Base-by-base conservation (phyloP, 2,113 vertebrate species). In the Cromileptes altivelis region DNA sequence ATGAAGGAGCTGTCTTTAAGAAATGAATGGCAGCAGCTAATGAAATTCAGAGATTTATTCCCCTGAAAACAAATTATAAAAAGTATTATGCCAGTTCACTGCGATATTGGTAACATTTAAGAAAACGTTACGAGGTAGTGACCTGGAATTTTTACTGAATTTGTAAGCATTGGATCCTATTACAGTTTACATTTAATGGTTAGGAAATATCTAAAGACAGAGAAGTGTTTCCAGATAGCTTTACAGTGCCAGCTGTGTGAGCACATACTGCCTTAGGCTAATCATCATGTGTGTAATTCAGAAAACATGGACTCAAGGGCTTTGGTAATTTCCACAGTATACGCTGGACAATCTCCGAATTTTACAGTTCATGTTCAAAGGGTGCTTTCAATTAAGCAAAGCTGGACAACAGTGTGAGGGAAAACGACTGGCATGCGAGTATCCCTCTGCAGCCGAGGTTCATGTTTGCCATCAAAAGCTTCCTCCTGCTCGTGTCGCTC, bases 41-140 rank as follows among this genome's bases (percentile, higher is more conserved):
- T 88, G 23, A 68, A 83, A 87, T 80, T 75, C 55, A 75, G 52
- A 65, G 58, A 85, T 85, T 82, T 69, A 84, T 78, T 69, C 45
- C 17, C 37, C 11, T 65, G 19, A 70, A 88, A 86, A 77, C 50
- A 78, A 81, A 83, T 84, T 70, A 72, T 75, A n/a, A 82, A 74
- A 78, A 52, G 10, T 45, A 72, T 81, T 82, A 47, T 65, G 14
- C n/a, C 75, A 84, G 23, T 79, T 86, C 56, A 74, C 50, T 79
- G 55, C 61, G 60, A 80, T 50, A 74, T n/a, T 75, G 53, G 83
- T 92, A 88, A 85, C 76, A 88, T 93, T 91, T 80, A 84, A 70
- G 58, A 70, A 58, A 49, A 50, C 21, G 42, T 88, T 75, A 15
- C n/a, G 60, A 69, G 40, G 70, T 70, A 52, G 63, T 78, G 76